phyloP scores from a whole-genome alignment of 2,888 invertebrate genomes.

The Cheilosia grossa region DNA sequence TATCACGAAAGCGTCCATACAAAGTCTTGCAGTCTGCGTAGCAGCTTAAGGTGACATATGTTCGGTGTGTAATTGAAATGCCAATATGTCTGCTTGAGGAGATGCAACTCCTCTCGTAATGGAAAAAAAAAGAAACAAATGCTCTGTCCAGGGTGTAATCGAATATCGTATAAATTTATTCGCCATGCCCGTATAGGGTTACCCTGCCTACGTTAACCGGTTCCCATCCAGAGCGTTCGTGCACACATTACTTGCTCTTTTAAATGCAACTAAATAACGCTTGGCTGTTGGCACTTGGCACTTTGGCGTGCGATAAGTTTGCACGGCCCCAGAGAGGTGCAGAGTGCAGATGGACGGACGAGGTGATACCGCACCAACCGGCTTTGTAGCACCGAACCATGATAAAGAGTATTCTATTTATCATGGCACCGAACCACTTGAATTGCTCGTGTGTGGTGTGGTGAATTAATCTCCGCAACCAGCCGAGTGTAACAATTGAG shows the following conservation, averaged over 20 bases:
- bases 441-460: conserved; percentile 29
- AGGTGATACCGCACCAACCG: conserved; percentile 25
- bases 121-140: conserved; percentile 18
- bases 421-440: conserved; percentile 17
- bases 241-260: conserved; percentile 36
- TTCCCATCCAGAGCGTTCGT: conserved; percentile 32
- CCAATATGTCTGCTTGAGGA: conserved; percentile 50
- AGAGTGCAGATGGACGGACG: neutral
- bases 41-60: conserved; percentile 53
- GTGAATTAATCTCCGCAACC: conserved; percentile 28
- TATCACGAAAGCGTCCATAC: conserved; percentile 19
- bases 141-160: conserved; percentile 30
- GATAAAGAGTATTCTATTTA: too few relatives aligned
- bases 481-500: conserved; percentile 52
- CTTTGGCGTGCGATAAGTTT: conserved; percentile 34
- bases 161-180: conserved; percentile 43
- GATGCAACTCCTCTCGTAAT: conserved; percentile 30
- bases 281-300: conserved; percentile 6
- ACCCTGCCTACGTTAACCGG: conserved; percentile 62
- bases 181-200: conserved; percentile 60
- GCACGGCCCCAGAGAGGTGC: neutral
- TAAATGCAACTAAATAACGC: conserved; percentile 48
- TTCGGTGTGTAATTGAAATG: conserved; percentile 58
- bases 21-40: neutral
- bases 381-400: conserved; percentile 15